Conservation (phyloP, 2,888 invertebrate genomes). For the Nomada ferruginata region DNA sequence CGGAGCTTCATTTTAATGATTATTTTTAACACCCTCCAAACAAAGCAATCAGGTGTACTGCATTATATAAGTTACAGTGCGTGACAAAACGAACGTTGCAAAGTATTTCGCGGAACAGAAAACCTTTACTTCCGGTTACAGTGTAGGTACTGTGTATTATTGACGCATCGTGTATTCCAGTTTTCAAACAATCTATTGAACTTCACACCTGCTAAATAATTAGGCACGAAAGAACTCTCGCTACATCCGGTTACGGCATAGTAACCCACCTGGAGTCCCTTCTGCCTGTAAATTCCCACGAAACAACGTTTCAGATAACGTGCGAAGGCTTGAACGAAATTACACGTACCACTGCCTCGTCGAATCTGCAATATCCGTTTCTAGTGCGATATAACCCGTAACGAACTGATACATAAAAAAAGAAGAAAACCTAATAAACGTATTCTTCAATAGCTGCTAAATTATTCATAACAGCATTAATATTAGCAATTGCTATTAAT, state of each 20-base stretch:
- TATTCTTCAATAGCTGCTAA: too few species aligned
- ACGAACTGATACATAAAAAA: too few species aligned
- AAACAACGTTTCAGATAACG: slow-evolving; percentile 20
- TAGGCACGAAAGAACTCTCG: slow-evolving; percentile 46
- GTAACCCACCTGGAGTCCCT: slow-evolving; percentile 54
- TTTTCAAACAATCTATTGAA: neutral
- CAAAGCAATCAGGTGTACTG: too few species aligned
- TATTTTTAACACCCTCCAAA: too few species aligned
- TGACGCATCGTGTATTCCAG: neutral
- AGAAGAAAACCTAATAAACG: too few species aligned
- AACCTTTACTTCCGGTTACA: neutral
- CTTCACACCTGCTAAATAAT: slow-evolving; percentile 65
- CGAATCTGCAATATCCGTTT: neutral
- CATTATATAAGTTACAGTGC: too few species aligned
- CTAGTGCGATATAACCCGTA: too few species aligned
- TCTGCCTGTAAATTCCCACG: slow-evolving; percentile 48
- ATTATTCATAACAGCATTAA: too few species aligned
- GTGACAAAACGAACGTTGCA: too few species aligned
- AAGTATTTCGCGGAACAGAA: neutral
- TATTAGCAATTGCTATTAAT: too few species aligned
- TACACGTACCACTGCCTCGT: neutral
- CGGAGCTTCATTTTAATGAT: too few species aligned
- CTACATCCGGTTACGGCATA: slow-evolving; percentile 61
- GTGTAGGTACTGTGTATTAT: neutral
- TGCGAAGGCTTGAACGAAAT: slow-evolving; percentile 10